Evolutionary conservation across 2,888 invertebrate genomes (phyloP), one percentile per base, ranked within the genome.

Genomic region (Harpalus rubripes): DNA sequence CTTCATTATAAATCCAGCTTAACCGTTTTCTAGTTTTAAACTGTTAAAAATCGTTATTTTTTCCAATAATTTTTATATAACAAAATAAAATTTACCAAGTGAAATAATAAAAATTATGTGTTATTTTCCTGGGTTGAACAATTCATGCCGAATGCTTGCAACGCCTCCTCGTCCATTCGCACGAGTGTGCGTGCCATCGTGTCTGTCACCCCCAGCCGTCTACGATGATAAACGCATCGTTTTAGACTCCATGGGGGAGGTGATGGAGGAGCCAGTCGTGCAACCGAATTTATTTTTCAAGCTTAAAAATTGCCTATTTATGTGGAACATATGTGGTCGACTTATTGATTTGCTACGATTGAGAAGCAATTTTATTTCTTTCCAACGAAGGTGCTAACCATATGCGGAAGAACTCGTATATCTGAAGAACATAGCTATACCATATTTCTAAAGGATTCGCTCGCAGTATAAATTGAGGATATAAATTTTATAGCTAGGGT

Each of bases 191-290:
- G 79, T 79, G 58, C 59, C 79, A 79, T 79, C 79, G 74, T 76
- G 82, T 72, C 74, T 83, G 83, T 83, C 83, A 83, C 58, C 59
- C 74, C 74, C 83, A 83, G 83, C 74, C 76, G 58, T 10, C 82
- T 32, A 12, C 76, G 15, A 83, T 83, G 83, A 83, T 83, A 83
- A 83, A 83, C 83, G 83, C 83, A 76, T 76, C 83, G 76, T 44
- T 83, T 83, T 83, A 83, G 59, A 22, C 78, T 56, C 22, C 58
- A 15, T 12, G 44, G 18, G 41, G 15, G 74, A 52, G 44, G 74
- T 74, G 74, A 74, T 74, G 74, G 52, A 74, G 18, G 22, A 52
- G 52, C 52, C 5, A 74, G 74, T 56, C 74, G 74, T 52, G 74
- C 44, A 18, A 18, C 74, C 52, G 52, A 74, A 74, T 74, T 74